These are phyloP conservation scores for Coranthus polyacanthus DNA, from an alignment of 2,797 vertebrate genomes.

Conservation along the genomic window DNA sequence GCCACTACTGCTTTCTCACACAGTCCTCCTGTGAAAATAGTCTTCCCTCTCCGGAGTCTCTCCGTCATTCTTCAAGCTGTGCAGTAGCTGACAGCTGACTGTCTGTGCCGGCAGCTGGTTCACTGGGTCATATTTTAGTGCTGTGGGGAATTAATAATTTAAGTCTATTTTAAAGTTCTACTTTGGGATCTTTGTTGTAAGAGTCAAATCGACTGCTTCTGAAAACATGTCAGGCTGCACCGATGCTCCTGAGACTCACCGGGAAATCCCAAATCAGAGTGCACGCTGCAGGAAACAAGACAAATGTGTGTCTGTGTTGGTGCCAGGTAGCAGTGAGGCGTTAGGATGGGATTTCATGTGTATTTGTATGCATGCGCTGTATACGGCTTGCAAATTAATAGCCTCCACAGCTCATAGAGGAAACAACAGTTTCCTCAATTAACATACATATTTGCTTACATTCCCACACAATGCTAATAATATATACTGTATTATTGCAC, in stretches of 20 bases:
- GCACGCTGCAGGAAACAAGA: neutral
- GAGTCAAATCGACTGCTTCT: slow-evolving; percentile 43
- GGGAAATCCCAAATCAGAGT: slow-evolving; percentile 37
- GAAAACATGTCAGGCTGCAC: slow-evolving; percentile 32
- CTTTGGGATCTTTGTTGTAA: slow-evolving; percentile 44
- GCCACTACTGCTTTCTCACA: slow-evolving; percentile 1
- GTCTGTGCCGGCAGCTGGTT: slow-evolving; percentile 32
- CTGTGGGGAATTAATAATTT: slow-evolving; percentile 59
- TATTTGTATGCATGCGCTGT: slow-evolving; percentile 11
- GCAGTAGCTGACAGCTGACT: slow-evolving; percentile 26
- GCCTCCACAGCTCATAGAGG: slow-evolving; percentile 27
- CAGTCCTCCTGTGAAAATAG: neutral
- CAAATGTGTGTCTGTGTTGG: slow-evolving; percentile 12
- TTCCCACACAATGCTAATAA: slow-evolving; percentile 40
- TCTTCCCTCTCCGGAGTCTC: neutral
- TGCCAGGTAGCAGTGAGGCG: neutral
- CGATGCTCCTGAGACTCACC: slow-evolving; percentile 9
- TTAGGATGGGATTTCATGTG: neutral
- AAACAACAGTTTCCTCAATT: slow-evolving; percentile 33
- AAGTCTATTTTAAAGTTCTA: slow-evolving; percentile 38
- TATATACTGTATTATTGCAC: slow-evolving; percentile 31
- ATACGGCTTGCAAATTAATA: slow-evolving; percentile 35
- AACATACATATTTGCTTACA: slow-evolving; percentile 47
- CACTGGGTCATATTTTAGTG: slow-evolving; percentile 37
- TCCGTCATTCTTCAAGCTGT: slow-evolving; percentile 6